Conservation (phyloP, 2,797 vertebrate genomes). For the Chelmon rostratus region DNA sequence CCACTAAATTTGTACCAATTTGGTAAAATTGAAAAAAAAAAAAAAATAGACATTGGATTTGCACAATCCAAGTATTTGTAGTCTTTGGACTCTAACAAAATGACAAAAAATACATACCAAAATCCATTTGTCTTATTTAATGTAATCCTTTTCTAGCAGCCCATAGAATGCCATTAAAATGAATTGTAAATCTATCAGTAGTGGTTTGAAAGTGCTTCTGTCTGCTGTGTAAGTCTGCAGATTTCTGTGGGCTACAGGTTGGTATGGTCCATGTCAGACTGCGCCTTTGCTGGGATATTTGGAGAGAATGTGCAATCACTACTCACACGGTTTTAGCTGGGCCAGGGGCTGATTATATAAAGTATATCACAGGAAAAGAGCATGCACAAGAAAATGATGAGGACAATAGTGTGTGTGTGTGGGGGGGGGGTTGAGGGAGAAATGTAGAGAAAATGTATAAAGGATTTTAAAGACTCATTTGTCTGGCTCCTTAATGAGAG, state of each 20-base stretch:
- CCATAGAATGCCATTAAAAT: background rate
- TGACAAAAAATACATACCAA: background rate
- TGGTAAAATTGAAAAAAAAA: background rate
- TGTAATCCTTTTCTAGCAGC: background rate
- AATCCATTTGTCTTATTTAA: background rate
- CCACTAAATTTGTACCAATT: background rate
- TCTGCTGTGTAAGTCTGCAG: constrained; percentile 3
- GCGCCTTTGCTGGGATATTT: constrained; percentile 46
- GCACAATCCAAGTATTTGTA: no score
- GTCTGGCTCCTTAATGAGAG: constrained; percentile 93
- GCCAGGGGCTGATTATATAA: constrained; percentile 63
- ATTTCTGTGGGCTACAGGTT: constrained; percentile 15
- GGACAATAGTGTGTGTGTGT: constrained; percentile 49
- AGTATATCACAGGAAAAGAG: constrained; percentile 65
- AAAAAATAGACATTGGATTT: background rate
- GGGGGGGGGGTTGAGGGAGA: constrained; percentile 26
- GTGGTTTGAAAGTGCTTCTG: background rate
- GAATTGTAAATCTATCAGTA: background rate
- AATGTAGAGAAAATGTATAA: constrained; percentile 73
- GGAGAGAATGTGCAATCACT: constrained; percentile 50
- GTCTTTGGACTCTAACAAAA: background rate
- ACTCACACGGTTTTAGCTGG: constrained; percentile 39
- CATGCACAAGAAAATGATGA: constrained; percentile 61
- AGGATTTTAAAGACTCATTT: constrained; percentile 88
- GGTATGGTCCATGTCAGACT: constrained; percentile 33